Percentiles rank a stretch among this genome's conserved stretches.
Conservation (phyloP, 2,113 vertebrate genomes). For the Epinephelus cyanopodus region DNA sequence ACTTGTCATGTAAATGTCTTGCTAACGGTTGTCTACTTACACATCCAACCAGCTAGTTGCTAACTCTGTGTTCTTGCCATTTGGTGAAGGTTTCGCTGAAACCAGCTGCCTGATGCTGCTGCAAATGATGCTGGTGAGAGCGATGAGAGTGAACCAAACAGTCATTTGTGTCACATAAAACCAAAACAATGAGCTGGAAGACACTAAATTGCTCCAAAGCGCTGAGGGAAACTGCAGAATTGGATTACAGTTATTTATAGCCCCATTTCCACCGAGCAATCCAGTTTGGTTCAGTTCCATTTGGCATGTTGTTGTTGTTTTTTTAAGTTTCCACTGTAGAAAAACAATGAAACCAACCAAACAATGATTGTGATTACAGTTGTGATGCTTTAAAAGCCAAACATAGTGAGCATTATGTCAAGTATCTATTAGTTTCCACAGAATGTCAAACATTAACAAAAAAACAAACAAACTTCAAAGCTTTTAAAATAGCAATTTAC, state of each 20-base stretch:
- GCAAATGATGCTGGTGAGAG: too few relatives aligned
- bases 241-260: background rate
- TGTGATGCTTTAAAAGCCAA: background rate
- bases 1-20: background rate
- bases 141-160: too few relatives aligned
- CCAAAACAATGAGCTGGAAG: too few relatives aligned
- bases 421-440: background rate
- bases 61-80: too few relatives aligned
- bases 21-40: background rate
- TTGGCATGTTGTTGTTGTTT: too few relatives aligned
- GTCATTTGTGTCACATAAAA: too few relatives aligned
- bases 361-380: background rate
- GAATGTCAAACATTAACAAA: background rate
- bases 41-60: background rate
- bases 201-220: too few relatives aligned
- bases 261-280: too few relatives aligned
- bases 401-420: background rate
- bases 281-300: too few relatives aligned
- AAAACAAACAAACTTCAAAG: background rate
- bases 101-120: background rate
- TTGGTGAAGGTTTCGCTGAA: background rate
- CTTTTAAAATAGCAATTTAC: slow-evolving; percentile 1
- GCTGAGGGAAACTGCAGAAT: background rate
- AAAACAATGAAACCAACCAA: background rate
- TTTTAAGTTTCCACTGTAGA: too few relatives aligned